Percentiles rank a stretch among this genome's conserved stretches.
These are phyloP conservation scores for Apamea epomidion DNA, from an alignment of 2,888 invertebrate species.

Conservation along the genomic window DNA sequence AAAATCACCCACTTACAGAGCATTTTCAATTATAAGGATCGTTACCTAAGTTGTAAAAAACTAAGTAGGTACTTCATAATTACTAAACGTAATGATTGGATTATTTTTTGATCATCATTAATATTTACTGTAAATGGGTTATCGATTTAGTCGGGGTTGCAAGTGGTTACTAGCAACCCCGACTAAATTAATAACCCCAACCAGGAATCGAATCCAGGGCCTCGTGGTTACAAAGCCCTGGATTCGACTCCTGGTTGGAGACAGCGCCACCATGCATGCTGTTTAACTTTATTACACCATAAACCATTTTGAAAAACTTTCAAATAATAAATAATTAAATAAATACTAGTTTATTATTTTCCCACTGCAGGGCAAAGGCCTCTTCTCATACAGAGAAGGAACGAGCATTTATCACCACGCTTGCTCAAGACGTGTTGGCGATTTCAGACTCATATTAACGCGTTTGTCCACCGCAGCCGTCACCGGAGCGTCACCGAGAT, in stretches of 20 bases:
- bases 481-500: no score
- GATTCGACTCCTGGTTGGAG: background rate
- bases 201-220: no score
- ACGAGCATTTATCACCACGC: no score
- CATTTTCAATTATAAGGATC: background rate
- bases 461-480: no score
- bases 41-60: background rate
- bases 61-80: background rate
- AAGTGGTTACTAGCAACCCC: background rate
- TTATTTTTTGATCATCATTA: constrained; percentile 7
- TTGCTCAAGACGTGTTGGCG: no score
- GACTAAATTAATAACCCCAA: no score
- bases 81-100: background rate
- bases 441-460: no score
- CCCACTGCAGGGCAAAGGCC: no score
- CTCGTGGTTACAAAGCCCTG: background rate
- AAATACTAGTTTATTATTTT: background rate
- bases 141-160: background rate
- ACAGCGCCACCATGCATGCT: background rate
- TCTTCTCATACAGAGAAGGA: no score
- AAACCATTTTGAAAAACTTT: background rate
- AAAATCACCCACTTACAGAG: background rate
- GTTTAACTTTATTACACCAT: background rate
- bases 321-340: background rate
- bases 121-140: constrained; percentile 24